Conservation (phyloP, 2,888 invertebrate genomes). For the Euplexia lucipara region DNA sequence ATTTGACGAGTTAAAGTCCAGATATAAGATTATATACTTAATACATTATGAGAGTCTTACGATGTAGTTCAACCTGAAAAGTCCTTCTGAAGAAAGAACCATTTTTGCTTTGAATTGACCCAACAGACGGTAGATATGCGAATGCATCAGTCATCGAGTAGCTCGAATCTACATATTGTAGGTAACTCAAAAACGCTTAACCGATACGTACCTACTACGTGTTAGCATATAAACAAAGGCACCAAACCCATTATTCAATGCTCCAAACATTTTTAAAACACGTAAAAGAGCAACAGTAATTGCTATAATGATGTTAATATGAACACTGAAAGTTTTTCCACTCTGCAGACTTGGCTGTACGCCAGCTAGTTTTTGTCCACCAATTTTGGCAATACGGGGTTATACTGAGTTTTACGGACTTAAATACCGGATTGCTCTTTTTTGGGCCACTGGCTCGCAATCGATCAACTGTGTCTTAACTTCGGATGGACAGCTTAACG, state of each 20-base stretch:
- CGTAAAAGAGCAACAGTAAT: conserved; percentile 44
- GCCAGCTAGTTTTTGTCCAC: conserved; percentile 42
- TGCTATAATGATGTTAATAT: conserved; percentile 53
- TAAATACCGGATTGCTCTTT: conserved; percentile 40
- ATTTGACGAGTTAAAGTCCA: too few relatives aligned
- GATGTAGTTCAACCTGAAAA: too few relatives aligned
- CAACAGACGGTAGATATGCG: too few relatives aligned
- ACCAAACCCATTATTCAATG: background rate
- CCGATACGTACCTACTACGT: too few relatives aligned
- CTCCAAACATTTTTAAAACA: conserved; percentile 27
- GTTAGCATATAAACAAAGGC: background rate
- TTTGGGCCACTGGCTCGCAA: conserved; percentile 42
- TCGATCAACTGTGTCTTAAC: conserved; percentile 59
- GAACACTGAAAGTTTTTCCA: conserved; percentile 57
- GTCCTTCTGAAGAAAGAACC: too few relatives aligned
- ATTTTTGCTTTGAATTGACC: too few relatives aligned
- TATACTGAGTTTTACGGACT: conserved; percentile 39
- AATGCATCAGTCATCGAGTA: too few relatives aligned
- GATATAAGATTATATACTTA: too few relatives aligned
- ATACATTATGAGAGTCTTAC: too few relatives aligned
- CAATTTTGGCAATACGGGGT: conserved; percentile 46
- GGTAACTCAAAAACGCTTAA: too few relatives aligned
- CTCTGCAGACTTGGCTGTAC: conserved; percentile 37
- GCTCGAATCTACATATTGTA: too few relatives aligned
- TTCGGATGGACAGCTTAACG: conserved; percentile 50